Evolutionary conservation across 2,888 invertebrate genomes (phyloP).

Genomic region (Cephalotes varians): DNA sequence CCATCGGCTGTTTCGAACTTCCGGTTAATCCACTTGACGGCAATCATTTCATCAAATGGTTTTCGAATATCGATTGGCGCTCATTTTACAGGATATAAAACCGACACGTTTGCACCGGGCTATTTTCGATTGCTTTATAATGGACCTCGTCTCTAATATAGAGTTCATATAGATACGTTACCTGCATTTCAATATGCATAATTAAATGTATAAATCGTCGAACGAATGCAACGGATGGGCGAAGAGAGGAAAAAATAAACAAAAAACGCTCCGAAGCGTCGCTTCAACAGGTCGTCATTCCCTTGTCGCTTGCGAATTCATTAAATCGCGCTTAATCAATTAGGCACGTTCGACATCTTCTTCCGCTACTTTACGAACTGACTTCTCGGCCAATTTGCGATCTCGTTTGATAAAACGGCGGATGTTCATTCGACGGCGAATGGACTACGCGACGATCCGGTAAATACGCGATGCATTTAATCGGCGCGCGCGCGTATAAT

Average conservation of each 20-base stretch:
- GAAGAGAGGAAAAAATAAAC: neutral
- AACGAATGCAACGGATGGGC: neutral
- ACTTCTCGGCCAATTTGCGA: constrained; percentile 28
- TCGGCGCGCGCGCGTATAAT: constrained; percentile 21
- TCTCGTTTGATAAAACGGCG: constrained; percentile 20
- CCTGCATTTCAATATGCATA: constrained; percentile 44
- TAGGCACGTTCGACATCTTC: constrained; percentile 40
- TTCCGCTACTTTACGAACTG: neutral
- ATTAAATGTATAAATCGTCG: constrained; percentile 29
- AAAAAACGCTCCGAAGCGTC: neutral
- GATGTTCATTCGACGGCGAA: constrained; percentile 27
- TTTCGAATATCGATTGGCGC: constrained; percentile 43
- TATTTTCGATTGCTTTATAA: constrained; percentile 27
- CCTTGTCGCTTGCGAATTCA: constrained; percentile 5
- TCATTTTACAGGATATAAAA: constrained; percentile 52
- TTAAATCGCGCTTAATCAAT: constrained; percentile 49
- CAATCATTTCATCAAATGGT: constrained; percentile 49
- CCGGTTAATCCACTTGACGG: constrained; percentile 42
- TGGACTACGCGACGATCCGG: constrained; percentile 10
- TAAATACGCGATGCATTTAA: constrained; percentile 49
- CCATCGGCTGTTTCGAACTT: constrained; percentile 29
- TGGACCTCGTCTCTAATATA: constrained; percentile 22
- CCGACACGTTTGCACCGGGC: constrained; percentile 21
- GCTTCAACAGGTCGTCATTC: constrained; percentile 47
- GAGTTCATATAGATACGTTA: neutral